Percentiles rank a stretch among this genome's conserved stretches.
Conservation (phyloP, 1,140 invertebrate species). For the Antheraea mylitta region DNA sequence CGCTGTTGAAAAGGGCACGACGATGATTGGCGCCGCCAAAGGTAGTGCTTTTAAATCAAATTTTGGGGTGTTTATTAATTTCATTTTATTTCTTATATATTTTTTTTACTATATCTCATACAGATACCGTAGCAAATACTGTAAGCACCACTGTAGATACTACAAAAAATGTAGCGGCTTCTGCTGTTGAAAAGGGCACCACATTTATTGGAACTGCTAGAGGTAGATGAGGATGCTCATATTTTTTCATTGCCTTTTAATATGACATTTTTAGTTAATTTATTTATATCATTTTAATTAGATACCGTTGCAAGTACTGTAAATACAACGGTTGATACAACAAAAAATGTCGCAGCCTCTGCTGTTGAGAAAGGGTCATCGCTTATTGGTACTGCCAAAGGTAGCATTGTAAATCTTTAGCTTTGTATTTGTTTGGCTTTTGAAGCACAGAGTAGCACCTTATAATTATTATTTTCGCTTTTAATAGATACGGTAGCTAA, state of each 20-base stretch:
- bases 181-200: conserved; percentile 35
- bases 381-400: conserved; percentile 32
- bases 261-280: not conserved
- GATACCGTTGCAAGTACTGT: conserved; percentile 20
- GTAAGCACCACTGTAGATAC: conserved; percentile 35
- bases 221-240: conserved; percentile 20
- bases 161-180: conserved; percentile 34
- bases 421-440: not conserved
- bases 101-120: not conserved
- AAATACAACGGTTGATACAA: conserved; percentile 17
- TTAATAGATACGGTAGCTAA: conserved; percentile 36
- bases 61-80: too few species aligned
- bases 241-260: not conserved
- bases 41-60: conserved; percentile 15
- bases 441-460: not conserved
- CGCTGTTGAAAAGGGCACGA: conserved; percentile 33
- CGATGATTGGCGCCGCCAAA: conserved; percentile 30
- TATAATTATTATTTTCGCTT: conserved; percentile 14
- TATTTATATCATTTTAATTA: conserved; percentile 13
- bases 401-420: conserved; percentile 18
- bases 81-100: too few species aligned
- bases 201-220: conserved; percentile 29
- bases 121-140: conserved; percentile 34
- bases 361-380: conserved; percentile 35
- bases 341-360: conserved; percentile 29